Conservation (phyloP, 2,113 vertebrate genomes). For the Azemiops feae region DNA sequence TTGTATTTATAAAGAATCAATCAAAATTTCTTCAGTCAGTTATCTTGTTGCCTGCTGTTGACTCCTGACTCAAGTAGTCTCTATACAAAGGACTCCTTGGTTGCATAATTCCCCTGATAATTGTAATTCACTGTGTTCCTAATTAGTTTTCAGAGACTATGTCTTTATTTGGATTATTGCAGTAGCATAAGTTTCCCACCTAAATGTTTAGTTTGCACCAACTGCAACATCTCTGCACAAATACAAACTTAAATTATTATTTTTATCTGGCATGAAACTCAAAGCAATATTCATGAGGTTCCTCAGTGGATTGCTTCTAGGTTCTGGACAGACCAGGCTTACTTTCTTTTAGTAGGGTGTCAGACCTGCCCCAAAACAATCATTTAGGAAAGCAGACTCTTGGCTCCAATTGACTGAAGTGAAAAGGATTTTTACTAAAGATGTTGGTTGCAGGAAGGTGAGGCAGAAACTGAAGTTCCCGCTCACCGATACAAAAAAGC, state of each 20-base stretch:
- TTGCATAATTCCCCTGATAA: neutral
- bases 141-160: neutral
- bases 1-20: neutral
- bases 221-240: neutral
- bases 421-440: too few relatives aligned
- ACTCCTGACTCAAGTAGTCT: neutral
- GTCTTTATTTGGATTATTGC: neutral
- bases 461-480: too few relatives aligned
- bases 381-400: too few relatives aligned
- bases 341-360: neutral
- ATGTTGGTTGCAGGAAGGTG: too few relatives aligned
- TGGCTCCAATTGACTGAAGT: too few relatives aligned
- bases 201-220: neutral
- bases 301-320: neutral
- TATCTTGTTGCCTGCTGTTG: neutral
- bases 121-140: neutral
- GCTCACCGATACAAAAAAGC: too few relatives aligned
- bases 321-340: neutral
- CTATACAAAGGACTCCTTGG: neutral
- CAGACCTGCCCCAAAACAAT: too few relatives aligned
- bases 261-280: neutral
- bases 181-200: neutral
- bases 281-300: neutral
- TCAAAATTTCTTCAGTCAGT: neutral
- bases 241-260: neutral